phyloP scores from a whole-genome alignment of 2,113 vertebrate genomes.

The Myiagra hebetior region DNA sequence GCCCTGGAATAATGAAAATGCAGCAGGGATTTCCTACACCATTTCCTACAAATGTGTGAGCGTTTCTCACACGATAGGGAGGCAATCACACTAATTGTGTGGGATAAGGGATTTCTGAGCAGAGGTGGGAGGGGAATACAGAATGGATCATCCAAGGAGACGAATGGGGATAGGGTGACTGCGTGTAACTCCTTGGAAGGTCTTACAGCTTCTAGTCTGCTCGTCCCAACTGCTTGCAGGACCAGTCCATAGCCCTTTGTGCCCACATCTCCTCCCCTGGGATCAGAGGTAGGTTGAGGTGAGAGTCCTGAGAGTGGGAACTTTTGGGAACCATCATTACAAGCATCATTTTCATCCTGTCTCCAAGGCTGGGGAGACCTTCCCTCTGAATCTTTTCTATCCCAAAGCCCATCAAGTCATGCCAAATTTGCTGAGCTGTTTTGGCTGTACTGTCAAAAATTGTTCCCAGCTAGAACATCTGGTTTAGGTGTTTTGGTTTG shows the following conservation, averaged over 20 bases:
- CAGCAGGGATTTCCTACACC: background rate
- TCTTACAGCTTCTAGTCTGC: background rate
- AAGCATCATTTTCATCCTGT: background rate
- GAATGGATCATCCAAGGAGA: background rate
- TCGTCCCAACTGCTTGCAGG: background rate
- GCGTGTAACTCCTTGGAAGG: background rate
- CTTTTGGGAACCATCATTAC: background rate
- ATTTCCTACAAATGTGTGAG: no score
- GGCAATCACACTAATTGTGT: accelerated
- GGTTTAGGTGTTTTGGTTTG: background rate
- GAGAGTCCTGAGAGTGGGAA: background rate
- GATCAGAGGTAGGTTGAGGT: background rate
- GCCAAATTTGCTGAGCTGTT: background rate
- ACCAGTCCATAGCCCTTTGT: background rate
- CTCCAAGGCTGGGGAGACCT: background rate
- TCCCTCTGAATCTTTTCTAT: background rate
- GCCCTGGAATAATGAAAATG: background rate
- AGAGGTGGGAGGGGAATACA: background rate
- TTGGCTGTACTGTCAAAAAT: background rate
- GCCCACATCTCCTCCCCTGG: background rate
- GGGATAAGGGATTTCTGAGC: background rate
- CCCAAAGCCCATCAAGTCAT: background rate
- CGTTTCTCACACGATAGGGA: accelerated
- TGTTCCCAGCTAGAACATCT: background rate
- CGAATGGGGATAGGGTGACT: background rate